phyloP scores from a whole-genome alignment of 2,797 vertebrate species.

The Danio albolineatus region DNA sequence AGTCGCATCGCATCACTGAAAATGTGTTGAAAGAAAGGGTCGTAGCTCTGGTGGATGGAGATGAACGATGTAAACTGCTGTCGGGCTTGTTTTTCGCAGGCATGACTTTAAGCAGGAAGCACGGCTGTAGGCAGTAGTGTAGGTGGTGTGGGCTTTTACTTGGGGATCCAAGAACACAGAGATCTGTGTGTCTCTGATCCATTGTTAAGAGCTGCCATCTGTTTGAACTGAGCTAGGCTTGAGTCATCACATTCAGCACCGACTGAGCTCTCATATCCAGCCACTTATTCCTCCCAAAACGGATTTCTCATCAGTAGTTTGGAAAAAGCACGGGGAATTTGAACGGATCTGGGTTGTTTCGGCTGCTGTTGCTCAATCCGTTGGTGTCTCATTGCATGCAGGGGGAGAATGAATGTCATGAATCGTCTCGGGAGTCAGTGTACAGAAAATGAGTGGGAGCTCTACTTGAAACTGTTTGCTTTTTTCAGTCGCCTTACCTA shows the following conservation, averaged over 20 bases:
- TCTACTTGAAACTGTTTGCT: not conserved
- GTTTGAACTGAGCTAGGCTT: conserved; percentile 51
- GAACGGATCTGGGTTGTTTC: conserved; percentile 75
- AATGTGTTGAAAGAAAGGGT: no score
- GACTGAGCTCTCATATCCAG: conserved; percentile 63
- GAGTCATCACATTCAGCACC: conserved; percentile 54
- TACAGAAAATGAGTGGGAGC: conserved; percentile 37
- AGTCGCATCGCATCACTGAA: no score
- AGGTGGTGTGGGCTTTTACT: conserved; percentile 56
- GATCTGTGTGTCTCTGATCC: conserved; percentile 50
- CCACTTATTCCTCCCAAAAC: conserved; percentile 58
- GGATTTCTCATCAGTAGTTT: conserved; percentile 69
- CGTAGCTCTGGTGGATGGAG: not conserved
- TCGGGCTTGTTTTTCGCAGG: conserved; percentile 4
- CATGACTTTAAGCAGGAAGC: conserved; percentile 32
- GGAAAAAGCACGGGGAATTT: conserved; percentile 69
- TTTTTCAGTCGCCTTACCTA: not conserved
- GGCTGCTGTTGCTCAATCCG: conserved; percentile 72
- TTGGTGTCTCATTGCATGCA: conserved; percentile 64
- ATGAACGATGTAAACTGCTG: conserved; percentile 8
- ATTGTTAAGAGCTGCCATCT: conserved; percentile 61
- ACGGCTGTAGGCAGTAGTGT: conserved; percentile 31
- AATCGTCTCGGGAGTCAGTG: conserved; percentile 11
- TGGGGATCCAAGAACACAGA: conserved; percentile 44
- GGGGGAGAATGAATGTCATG: conserved; percentile 68